Percentiles rank a stretch among this genome's conserved stretches.
These are phyloP conservation scores for Agrilus mali DNA, from an alignment of 2,888 invertebrate genomes.

Conservation along the genomic window DNA sequence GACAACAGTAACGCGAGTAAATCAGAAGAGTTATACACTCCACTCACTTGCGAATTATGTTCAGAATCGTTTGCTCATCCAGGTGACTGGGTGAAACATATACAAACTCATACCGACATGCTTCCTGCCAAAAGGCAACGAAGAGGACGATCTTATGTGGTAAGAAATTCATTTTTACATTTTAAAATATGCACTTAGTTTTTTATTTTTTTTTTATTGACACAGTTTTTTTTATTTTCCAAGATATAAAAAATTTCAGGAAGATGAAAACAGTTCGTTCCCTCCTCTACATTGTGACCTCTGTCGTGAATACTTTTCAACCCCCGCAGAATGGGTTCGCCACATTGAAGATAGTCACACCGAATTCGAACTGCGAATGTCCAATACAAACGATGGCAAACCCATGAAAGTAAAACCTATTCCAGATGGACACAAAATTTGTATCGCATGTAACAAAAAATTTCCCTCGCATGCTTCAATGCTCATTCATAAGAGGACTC, in stretches of 20 bases:
- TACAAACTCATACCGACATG: slow-evolving; percentile 63
- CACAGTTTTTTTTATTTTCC: slow-evolving; percentile 3
- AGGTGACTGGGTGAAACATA: slow-evolving; percentile 72
- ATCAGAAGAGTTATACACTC: slow-evolving; percentile 54
- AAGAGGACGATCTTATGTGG: slow-evolving; percentile 39
- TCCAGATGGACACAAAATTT: slow-evolving; percentile 42
- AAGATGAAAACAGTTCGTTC: slow-evolving; percentile 53
- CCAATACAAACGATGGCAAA: slow-evolving; percentile 35
- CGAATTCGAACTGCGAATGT: slow-evolving; percentile 63
- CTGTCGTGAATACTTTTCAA: slow-evolving; percentile 61
- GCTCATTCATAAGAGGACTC: slow-evolving; percentile 64
- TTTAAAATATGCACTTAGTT: background rate
- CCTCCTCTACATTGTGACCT: slow-evolving; percentile 67
- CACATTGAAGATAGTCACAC: slow-evolving; percentile 77
- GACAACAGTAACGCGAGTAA: slow-evolving; percentile 24
- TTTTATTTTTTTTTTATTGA: background rate
- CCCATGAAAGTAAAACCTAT: slow-evolving; percentile 6
- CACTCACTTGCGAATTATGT: slow-evolving; percentile 71
- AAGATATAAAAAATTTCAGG: slow-evolving; percentile 28
- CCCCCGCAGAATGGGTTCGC: slow-evolving; percentile 78
- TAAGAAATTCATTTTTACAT: slow-evolving; percentile 20
- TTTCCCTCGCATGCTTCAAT: slow-evolving; percentile 70
- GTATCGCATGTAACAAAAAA: slow-evolving; percentile 56
- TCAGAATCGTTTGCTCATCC: slow-evolving; percentile 72
- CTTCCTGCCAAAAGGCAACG: slow-evolving; percentile 43